Base-by-base conservation (phyloP, 2,797 vertebrate species). In the Rhinatrema bivittatum region DNA sequence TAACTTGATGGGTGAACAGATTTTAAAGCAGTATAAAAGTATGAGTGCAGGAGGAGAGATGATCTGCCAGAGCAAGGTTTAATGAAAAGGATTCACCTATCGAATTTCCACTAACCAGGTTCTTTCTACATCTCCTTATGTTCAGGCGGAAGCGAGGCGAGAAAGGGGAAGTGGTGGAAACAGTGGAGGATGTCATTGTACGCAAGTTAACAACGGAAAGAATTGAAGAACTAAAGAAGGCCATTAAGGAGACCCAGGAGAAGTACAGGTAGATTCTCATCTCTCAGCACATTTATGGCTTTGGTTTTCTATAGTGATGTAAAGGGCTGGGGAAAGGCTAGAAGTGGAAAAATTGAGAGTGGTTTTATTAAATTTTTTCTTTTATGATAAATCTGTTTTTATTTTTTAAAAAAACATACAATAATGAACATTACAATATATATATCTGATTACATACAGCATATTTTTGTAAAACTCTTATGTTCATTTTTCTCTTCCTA, bases 161-260 rank as follows among this genome's bases (percentile, higher is more conserved):
- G 63, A 91, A 90, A 36, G 94, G 94, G 28, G 94, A 97, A 60
- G 90, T 93, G 66, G 93, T 97, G 17, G 94, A 97, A 81, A 97
- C 94, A 0, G 90, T 94, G 59, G 93, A 95, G 73, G 94, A 98
- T 46, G 90, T 98, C 51, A 98, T 98, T 43, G 93, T 97, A 16
- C 79, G 92, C 41, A 88, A 87, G 62, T 76, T 98, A 60, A 97
- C 93, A 4, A 85, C 89, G n/a, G 92, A 97, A 60, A 73, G 94
- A 70, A 89, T 97, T 19, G 91, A 97, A 29, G 92, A 96, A 39
- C 51, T 98, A 11, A 98, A 96, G 53, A 91, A 84, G 65, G 46
- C 93, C 9, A 96, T 98, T 59, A 94, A 89, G 70, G 91, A 96
- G 51, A 94, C 91, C 7, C 93, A 96, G 59, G 94, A 98, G 59